phyloP scores from a whole-genome alignment of 2,113 vertebrate genomes.

The Rafetus swinhoei region DNA sequence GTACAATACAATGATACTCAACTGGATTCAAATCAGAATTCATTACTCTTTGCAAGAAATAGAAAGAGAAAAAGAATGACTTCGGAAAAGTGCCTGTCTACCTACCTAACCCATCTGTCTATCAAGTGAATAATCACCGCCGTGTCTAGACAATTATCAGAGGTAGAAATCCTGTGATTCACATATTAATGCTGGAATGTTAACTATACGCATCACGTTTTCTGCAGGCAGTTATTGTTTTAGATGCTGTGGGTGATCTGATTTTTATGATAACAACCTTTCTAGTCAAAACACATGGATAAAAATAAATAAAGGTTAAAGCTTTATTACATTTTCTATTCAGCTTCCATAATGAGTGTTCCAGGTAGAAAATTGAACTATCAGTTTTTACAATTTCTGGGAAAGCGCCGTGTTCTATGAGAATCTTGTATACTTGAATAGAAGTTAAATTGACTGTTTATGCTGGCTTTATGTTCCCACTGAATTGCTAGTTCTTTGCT shows the following conservation, averaged over 20 bases:
- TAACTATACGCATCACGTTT: background rate
- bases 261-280: background rate
- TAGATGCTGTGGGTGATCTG: background rate
- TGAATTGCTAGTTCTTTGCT: background rate
- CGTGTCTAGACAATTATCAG: background rate
- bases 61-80: background rate
- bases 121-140: background rate
- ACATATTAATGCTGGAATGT: background rate
- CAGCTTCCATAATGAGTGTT: background rate
- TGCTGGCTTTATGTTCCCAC: background rate
- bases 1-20: background rate
- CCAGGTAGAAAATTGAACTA: background rate
- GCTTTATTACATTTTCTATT: background rate
- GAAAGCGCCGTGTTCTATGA: background rate
- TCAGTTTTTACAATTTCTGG: background rate
- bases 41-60: background rate
- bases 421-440: background rate
- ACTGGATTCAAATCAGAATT: background rate
- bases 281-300: background rate
- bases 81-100: background rate
- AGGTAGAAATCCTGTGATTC: background rate
- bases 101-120: background rate
- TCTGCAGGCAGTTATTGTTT: background rate
- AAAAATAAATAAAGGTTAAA: slow-evolving; percentile 4
- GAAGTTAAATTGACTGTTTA: background rate